phyloP scores from a whole-genome alignment of 2,888 invertebrate species.

The Polydrusus cervinus region DNA sequence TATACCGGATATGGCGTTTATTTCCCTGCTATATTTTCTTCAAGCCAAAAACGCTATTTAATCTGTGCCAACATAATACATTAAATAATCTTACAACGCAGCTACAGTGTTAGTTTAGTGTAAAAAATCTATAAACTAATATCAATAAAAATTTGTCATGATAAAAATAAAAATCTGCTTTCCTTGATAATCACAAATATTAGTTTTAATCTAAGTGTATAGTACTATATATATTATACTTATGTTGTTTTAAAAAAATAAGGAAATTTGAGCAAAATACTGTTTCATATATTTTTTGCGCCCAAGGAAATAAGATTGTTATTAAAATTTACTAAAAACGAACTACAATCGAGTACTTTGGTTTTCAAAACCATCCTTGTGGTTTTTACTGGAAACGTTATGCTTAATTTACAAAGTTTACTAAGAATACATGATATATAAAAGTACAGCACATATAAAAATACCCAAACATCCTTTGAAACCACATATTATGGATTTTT shows the following conservation, averaged over 20 bases:
- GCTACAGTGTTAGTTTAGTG: constrained; percentile 48
- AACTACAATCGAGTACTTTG: constrained; percentile 60
- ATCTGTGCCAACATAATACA: constrained; percentile 10
- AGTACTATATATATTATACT: neutral
- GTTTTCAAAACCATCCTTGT: constrained; percentile 59
- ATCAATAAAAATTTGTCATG: constrained; percentile 36
- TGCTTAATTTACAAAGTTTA: constrained; percentile 47
- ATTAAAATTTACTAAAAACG: constrained; percentile 49
- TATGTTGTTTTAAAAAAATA: constrained; percentile 41
- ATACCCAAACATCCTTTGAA: constrained; percentile 63
- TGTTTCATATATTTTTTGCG: constrained; percentile 34
- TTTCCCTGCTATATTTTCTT: too few relatives aligned
- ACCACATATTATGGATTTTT: constrained; percentile 50
- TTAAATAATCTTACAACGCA: constrained; percentile 3
- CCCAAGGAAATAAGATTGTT: constrained; percentile 40
- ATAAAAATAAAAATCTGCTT: constrained; percentile 33
- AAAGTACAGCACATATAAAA: constrained; percentile 63
- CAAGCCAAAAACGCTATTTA: neutral
- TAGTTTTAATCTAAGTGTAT: constrained; percentile 29
- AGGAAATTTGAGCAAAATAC: constrained; percentile 50
- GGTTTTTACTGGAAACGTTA: constrained; percentile 48
- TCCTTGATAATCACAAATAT: constrained; percentile 44
- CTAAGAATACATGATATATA: constrained; percentile 60
- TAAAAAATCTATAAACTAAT: constrained; percentile 34
- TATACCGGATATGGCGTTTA: too few relatives aligned